Base-by-base conservation (phyloP, 1,140 invertebrate species). In the Drosophila auraria region DNA sequence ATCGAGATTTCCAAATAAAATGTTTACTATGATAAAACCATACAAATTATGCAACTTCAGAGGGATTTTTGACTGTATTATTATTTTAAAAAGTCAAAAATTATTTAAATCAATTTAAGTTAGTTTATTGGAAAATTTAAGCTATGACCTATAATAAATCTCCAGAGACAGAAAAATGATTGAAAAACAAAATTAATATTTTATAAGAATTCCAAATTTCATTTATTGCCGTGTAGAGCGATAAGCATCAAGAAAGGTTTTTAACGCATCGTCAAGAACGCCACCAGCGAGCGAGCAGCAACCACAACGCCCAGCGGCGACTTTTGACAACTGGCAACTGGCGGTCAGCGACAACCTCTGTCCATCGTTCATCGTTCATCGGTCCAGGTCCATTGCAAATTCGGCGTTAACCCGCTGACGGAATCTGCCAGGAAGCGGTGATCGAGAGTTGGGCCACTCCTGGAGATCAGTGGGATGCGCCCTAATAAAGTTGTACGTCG, bases 401-500 rank as follows among this genome's bases (percentile, higher is more conserved):
- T 83, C 84, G 45, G 80, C 78, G 78, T 87, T 83, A 78, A 81
- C 70, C 62, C 63, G 80, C 51, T 82, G 60, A 60, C 61, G 72
- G 50, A 72, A 57, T 74, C 80, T 50, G 33, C 40, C 64, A 61
- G 27, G 36, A 20, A 56, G 23, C 36, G 15, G 17, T 45, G 66
- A 51, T 51, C 62, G 12, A 42, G 44, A 50, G 36, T 40, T 38
- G 42, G 17, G 25, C 49, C 42, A 5, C n/a, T 42, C 12, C 51
- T 23, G 63, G 6, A 45, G 36, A 27, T 68, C 53, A 36, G 14
- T 33, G 38, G 7, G 66, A 66, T 53, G 49, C 65, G 63, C 73
- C 80, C 72, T 73, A 83, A 87, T 83, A 83, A 83, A 87, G 84
- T 83, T 87, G 84, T 81, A 72, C 17, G 47, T 2, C 50, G 33